Evolutionary conservation across 2,797 vertebrate species (phyloP), one percentile per base, ranked within the genome.

Genomic region (Alauda arvensis): DNA sequence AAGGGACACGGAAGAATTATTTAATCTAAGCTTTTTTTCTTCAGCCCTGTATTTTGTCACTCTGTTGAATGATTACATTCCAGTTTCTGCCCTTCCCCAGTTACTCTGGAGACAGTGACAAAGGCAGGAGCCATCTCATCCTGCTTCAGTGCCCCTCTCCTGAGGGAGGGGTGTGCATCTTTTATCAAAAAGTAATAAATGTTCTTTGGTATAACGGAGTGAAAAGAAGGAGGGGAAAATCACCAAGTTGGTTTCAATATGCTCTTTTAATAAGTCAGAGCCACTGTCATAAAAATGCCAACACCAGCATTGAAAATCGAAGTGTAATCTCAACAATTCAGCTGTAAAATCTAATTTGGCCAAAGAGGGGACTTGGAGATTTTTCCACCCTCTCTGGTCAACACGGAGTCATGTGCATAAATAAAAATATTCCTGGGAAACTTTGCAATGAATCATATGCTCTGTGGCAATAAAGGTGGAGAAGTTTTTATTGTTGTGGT

Each of bases 1-100:
- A 85, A 90, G 91, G 77, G 88, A 89, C 57, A 48, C 67, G 9
- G 20, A 90, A 94, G 80, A 88, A 92, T 85, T 92, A 94, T 91
- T 93, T 89, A 90, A 83, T 89, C 84, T 91, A 42, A 48, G 66
- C 23, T 75, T 87, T 90, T 88, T 91, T 65, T 67, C 56, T 78
- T 59, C 34, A 61, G 31, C 56, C 75, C 83, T 55, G n/a, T 63
- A 16, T 91, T 88, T 85, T 91, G 31, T 67, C 3, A 4, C 46
- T 42, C 67, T 74, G 40, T 39, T 83, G 82, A 88, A 85, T 78
- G 61, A 85, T 90, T 69, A 59, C 37, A 25, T 51, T 70, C 49
- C 0, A 4, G 71, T 67, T 83, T 61, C 79, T 88, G 79, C 62
- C 81, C 56, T 85, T 83, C 67, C 77, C 33, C 24, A 48, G 43